Evolutionary conservation across 1,140 invertebrate genomes (phyloP).

Genomic region (Lepidostoma basale): DNA sequence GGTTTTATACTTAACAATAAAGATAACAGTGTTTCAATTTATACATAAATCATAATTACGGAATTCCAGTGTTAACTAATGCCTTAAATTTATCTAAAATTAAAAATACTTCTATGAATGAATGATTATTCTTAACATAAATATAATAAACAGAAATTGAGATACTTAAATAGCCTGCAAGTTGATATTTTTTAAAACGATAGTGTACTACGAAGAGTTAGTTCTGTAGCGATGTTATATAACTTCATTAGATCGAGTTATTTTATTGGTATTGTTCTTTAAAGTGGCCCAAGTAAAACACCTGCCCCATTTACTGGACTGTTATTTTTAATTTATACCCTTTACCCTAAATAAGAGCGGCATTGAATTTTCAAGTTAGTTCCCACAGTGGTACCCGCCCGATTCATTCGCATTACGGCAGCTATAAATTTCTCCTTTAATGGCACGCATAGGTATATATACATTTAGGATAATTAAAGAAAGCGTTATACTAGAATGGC

Average conservation of each 20-base stretch:
- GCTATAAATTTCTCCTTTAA: slow-evolving; percentile 38
- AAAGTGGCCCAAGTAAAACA: neutral
- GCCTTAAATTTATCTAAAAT: too few relatives aligned
- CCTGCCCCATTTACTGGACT: slow-evolving; percentile 21
- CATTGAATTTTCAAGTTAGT: slow-evolving; percentile 13
- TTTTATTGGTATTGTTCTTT: neutral
- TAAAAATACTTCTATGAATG: too few relatives aligned
- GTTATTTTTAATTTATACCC: slow-evolving; percentile 33
- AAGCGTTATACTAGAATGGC: slow-evolving; percentile 1
- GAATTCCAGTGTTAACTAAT: too few relatives aligned
- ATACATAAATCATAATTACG: too few relatives aligned
- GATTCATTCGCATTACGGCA: slow-evolving; percentile 38
- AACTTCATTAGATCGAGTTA: neutral
- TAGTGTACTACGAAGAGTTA: neutral
- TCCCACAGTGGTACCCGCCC: slow-evolving; percentile 30
- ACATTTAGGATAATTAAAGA: slow-evolving; percentile 26
- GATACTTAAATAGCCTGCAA: neutral
- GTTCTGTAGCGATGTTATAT: neutral
- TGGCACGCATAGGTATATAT: slow-evolving; percentile 16
- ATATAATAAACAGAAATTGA: neutral
- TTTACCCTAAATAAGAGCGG: neutral
- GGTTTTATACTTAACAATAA: too few relatives aligned
- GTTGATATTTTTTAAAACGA: neutral
- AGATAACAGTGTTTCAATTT: too few relatives aligned
- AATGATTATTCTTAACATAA: too few relatives aligned